These are phyloP conservation scores for Drosophila repletoides DNA, from an alignment of 1,140 invertebrate species.

Conservation along the genomic window DNA sequence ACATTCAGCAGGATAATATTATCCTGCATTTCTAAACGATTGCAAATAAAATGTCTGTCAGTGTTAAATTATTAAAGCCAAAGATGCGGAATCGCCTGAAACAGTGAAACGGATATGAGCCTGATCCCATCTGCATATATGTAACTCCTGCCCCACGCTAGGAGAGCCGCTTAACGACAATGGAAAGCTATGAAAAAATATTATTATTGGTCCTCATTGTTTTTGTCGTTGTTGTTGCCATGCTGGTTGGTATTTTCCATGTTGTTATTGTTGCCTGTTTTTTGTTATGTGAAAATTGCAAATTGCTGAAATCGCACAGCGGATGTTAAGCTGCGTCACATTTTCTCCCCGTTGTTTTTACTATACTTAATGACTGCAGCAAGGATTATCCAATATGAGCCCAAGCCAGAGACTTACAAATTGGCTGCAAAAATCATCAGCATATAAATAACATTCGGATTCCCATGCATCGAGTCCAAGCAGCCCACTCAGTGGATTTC, in stretches of 20 bases:
- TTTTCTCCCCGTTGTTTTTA: neutral
- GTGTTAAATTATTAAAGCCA: conserved; percentile 34
- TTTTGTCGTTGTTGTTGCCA: conserved; percentile 2
- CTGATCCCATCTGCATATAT: neutral
- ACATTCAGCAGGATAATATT: neutral
- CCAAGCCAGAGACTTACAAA: neutral
- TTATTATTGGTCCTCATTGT: conserved; percentile 60
- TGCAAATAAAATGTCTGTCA: neutral
- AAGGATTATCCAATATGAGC: conserved; percentile 42
- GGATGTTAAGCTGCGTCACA: conserved; percentile 23
- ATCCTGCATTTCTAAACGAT: conserved; percentile 28
- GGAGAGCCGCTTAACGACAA: conserved; percentile 49
- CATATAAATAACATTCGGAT: conserved; percentile 56
- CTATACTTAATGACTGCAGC: conserved; percentile 3
- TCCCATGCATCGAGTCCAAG: neutral
- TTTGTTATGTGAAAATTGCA: conserved; percentile 42
- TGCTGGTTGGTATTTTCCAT: conserved; percentile 2
- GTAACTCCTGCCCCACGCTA: neutral
- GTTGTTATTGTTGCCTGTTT: too few relatives aligned
- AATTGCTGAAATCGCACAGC: conserved; percentile 64
- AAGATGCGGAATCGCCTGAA: neutral
- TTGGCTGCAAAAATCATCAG: conserved; percentile 31
- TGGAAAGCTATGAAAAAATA: conserved; percentile 66
- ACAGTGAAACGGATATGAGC: neutral
- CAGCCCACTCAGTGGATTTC: neutral